A percentile compares a stretch with the other conserved stretches of the same genome.
phyloP scores from a whole-genome alignment of 2,797 vertebrate species.

The Gambelia wislizenii region DNA sequence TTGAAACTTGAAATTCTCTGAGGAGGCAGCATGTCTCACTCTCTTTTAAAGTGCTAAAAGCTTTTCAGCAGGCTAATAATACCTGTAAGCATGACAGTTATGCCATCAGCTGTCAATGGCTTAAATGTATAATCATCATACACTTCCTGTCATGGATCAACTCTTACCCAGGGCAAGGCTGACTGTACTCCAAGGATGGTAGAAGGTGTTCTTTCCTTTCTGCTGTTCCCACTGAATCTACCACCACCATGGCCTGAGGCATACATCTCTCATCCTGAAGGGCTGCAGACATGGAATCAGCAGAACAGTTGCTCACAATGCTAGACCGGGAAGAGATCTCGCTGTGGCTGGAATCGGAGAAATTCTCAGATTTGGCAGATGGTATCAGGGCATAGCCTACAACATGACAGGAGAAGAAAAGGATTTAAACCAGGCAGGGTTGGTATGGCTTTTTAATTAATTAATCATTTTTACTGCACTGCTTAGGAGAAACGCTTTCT shows the following conservation, averaged over 20 bases:
- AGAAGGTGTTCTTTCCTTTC: constrained; percentile 77
- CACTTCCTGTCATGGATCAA: not conserved
- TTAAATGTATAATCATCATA: not conserved
- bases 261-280: constrained; percentile 84
- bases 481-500: not conserved
- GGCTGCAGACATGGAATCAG: constrained; percentile 87
- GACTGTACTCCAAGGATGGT: constrained; percentile 77
- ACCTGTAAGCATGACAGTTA: not conserved
- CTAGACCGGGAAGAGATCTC: constrained; percentile 97
- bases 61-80: not conserved
- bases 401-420: constrained; percentile 35
- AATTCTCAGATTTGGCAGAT: constrained; percentile 86
- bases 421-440: not conserved
- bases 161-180: constrained; percentile 85
- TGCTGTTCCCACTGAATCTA: constrained; percentile 64
- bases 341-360: constrained; percentile 94
- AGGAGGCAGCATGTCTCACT: not conserved
- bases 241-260: constrained; percentile 66
- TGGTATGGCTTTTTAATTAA: constrained; percentile 15
- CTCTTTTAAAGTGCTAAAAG: constrained; percentile 1
- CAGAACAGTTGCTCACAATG: constrained; percentile 90
- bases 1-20: not conserved
- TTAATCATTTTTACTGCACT: not conserved
- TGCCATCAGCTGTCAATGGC: not conserved
- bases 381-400: constrained; percentile 87